A percentile compares a stretch with the other conserved stretches of the same genome.
These are phyloP conservation scores for Ondatra zibethicus DNA, from an alignment of 2,113 vertebrate genomes.

Conservation along the genomic window DNA sequence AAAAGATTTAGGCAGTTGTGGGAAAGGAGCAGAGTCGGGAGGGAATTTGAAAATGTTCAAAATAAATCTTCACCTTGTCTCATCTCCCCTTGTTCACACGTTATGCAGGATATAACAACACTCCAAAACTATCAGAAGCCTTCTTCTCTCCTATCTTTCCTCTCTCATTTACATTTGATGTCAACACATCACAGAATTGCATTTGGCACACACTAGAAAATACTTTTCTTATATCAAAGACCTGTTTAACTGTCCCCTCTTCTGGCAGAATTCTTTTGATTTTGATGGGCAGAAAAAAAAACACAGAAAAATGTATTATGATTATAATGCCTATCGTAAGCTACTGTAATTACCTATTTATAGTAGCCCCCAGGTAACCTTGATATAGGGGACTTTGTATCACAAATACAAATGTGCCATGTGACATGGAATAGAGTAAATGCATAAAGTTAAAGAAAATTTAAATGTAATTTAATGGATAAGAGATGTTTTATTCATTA, in stretches of 20 bases:
- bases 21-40: slow-evolving; percentile 71
- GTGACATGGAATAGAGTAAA: not conserved
- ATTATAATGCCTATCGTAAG: not conserved
- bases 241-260: not conserved
- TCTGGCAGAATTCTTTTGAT: slow-evolving; percentile 4
- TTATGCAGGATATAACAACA: not conserved
- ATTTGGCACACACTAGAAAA: not conserved
- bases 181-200: not conserved
- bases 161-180: accelerated
- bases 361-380: not conserved
- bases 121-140: not conserved
- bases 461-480: slow-evolving; percentile 16
- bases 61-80: slow-evolving; percentile 38
- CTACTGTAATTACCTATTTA: not conserved
- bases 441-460: not conserved
- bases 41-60: slow-evolving; percentile 59
- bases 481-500: not conserved
- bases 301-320: not conserved
- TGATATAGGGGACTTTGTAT: not conserved
- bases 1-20: slow-evolving; percentile 79
- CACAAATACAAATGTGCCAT: not conserved
- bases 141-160: not conserved
- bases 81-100: no score
- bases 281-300: slow-evolving; percentile 11
- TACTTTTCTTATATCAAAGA: not conserved